Percentiles rank a stretch among this genome's conserved stretches.
These are phyloP conservation scores for Etheostoma spectabile DNA, from an alignment of 2,113 vertebrate species.

Conservation along the genomic window DNA sequence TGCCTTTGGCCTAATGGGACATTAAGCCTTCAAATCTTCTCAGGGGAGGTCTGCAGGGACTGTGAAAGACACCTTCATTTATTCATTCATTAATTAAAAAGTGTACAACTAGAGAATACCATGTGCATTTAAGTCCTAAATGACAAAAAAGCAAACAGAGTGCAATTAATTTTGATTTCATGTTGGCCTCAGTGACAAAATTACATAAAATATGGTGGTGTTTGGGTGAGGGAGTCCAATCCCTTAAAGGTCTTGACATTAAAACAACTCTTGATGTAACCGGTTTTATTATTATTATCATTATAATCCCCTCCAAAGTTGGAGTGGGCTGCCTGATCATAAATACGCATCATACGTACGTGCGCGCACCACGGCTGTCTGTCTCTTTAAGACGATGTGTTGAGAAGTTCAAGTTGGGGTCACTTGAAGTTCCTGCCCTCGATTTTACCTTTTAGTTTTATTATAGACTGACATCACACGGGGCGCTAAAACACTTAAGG, in stretches of 20 bases:
- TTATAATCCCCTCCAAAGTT: conserved; percentile 2
- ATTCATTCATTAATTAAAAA: not conserved
- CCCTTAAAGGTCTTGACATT: conserved; percentile 11
- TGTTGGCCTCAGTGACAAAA: not conserved
- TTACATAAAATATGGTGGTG: not conserved
- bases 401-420: conserved; percentile 88
- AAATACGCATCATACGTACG: conserved; percentile 34
- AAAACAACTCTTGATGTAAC: not conserved
- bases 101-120: not conserved
- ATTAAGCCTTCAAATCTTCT: not conserved
- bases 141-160: not conserved
- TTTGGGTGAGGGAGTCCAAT: not conserved
- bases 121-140: not conserved
- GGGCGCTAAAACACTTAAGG: conserved; percentile 84
- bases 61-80: not conserved
- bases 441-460: conserved; percentile 89
- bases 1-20: not conserved
- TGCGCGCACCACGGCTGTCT: conserved; percentile 68
- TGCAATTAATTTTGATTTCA: not conserved
- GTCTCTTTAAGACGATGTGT: conserved; percentile 89
- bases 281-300: conserved; percentile 1
- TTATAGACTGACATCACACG: conserved; percentile 88
- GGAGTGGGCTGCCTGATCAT: conserved; percentile 34
- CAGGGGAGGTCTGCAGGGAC: conserved; percentile 5
- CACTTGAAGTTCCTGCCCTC: conserved; percentile 89